phyloP scores from a whole-genome alignment of 1,140 invertebrate species.

The Drosophila prosaltans region DNA sequence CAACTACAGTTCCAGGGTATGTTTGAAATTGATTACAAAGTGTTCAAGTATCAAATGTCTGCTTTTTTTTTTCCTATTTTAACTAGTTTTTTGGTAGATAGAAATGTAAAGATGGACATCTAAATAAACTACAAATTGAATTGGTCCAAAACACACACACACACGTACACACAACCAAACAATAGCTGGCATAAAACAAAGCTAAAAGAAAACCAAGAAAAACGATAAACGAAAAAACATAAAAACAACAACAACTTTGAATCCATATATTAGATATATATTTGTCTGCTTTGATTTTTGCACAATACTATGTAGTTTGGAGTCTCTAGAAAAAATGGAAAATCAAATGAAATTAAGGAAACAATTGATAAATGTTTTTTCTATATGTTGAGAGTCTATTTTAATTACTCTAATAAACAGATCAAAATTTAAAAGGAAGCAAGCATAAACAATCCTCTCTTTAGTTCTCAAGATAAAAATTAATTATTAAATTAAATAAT shows the following conservation, averaged over 20 bases:
- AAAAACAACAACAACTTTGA: not conserved
- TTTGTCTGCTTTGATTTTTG: constrained; percentile 23
- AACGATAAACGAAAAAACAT: not conserved
- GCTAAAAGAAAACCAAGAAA: not conserved
- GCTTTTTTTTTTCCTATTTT: not conserved
- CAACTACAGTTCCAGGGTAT: constrained; percentile 12
- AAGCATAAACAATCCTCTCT: no score
- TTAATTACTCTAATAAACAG: no score
- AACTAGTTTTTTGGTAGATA: constrained; percentile 1
- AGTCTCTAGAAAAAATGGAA: not conserved
- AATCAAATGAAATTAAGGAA: no score
- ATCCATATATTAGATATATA: constrained; percentile 22
- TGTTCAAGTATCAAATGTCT: not conserved
- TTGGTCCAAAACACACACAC: constrained; percentile 39
- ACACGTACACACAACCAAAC: constrained; percentile 4
- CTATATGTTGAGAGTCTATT: no score
- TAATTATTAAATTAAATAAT: no score
- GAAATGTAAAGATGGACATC: constrained; percentile 34
- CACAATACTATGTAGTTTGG: not conserved
- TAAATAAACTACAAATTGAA: constrained; percentile 67
- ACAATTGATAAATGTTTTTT: no score
- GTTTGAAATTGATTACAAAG: not conserved
- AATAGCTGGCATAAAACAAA: constrained; percentile 17
- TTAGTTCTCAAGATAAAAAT: no score
- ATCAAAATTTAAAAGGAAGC: no score